Base-by-base conservation (phyloP, 2,113 vertebrate species). In the Pampusana beccarii region DNA sequence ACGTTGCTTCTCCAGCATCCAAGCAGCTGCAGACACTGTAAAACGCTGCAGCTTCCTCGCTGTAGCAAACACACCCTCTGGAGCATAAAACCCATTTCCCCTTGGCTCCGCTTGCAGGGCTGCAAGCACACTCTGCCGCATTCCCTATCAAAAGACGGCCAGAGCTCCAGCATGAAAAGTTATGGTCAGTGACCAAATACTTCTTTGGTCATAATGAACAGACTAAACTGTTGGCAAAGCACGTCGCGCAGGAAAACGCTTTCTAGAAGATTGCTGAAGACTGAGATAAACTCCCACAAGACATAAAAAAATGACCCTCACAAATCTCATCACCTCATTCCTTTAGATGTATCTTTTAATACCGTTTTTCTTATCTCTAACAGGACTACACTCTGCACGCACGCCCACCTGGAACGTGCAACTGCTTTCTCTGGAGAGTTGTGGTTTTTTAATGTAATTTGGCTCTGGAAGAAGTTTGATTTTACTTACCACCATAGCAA, bases 351-450 rank as follows among this genome's bases (percentile, higher is more conserved):
- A 62, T 16, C 33, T 26, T 62, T 42, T 16, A 56, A 16, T 12
- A 33, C 13, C 21, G n/a, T 15, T 56, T 54, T 65, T n/a, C 31
- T 62, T 38, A 23, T 7, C 15, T 44, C 26, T 44, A n/a, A 7
- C 13, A n/a, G 17, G 19, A 56, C 64, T 14, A 19, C 19, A 56
- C 31, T 6, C 16, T 1, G 7, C 40, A 16, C 1, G 2, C 26
- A 19, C 0, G 0, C 11, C 1, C 15, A 20, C 13, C 5, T 51
- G 33, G 33, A 23, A 57, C 5, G 4, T 40, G 23, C 33, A 5
- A 46, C 12, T 31, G 25, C 42, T 20, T 48, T 10, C 34, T n/a
- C 65, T 28, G 26, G 54, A 38, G 20, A 38, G 23, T 0, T 54
- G 16, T 29, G 33, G 7, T 87, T 36, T 51, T 46, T 38, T 74